These are phyloP conservation scores for Drosophila paramelanica DNA, from an alignment of 2,888 invertebrate species.

Conservation along the genomic window DNA sequence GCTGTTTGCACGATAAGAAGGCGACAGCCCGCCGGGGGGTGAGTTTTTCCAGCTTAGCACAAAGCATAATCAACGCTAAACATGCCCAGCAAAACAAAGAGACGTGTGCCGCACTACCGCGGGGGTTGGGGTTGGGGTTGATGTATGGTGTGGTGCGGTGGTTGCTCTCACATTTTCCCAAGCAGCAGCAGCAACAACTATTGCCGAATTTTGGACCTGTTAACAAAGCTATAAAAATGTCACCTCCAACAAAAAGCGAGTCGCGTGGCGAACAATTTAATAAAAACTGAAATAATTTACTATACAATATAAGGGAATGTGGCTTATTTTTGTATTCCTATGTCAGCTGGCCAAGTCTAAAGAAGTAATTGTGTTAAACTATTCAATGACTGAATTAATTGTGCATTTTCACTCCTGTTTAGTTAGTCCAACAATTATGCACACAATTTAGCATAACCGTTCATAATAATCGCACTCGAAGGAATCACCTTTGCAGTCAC, in stretches of 20 bases:
- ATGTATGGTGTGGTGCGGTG: not conserved
- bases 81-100: constrained; percentile 68
- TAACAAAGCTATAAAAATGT: constrained; percentile 83
- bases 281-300: constrained; percentile 51
- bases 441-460: constrained; percentile 58
- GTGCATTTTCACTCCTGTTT: not conserved
- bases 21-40: constrained; percentile 47
- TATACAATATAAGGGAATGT: constrained; percentile 8
- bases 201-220: constrained; percentile 58
- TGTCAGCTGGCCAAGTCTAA: too few species aligned
- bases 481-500: constrained; percentile 36
- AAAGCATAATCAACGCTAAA: constrained; percentile 75
- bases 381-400: not conserved
- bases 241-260: constrained; percentile 67
- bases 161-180: not conserved
- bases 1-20: constrained; percentile 55
- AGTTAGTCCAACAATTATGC: constrained; percentile 39
- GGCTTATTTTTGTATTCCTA: too few species aligned
- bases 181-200: constrained; percentile 9
- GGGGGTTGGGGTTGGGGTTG: not conserved
- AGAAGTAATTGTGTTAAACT: not conserved
- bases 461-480: constrained; percentile 55
- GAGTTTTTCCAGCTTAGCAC: constrained; percentile 55
- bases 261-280: constrained; percentile 65
- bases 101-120: constrained; percentile 18